These are phyloP conservation scores for Gryllus bimaculatus DNA, from an alignment of 1,140 invertebrate genomes.

Conservation along the genomic window DNA sequence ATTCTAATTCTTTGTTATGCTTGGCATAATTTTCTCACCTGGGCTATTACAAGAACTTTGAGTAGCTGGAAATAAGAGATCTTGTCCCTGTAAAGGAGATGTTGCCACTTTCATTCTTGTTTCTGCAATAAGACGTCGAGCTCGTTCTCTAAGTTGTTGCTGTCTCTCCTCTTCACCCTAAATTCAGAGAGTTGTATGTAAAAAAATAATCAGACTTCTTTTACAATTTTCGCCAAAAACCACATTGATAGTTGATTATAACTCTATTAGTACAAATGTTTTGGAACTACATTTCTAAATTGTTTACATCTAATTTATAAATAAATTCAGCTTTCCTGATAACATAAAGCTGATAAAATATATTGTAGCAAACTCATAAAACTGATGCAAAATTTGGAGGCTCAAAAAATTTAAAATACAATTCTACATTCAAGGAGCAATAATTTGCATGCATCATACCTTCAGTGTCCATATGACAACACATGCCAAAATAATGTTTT, in stretches of 20 bases:
- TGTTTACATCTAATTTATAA: too few species aligned
- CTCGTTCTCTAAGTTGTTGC: conserved; percentile 72
- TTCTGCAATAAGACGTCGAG: conserved; percentile 79
- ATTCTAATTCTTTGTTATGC: neutral
- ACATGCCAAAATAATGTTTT: neutral
- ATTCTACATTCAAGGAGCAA: too few species aligned
- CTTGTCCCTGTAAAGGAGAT: conserved; percentile 24
- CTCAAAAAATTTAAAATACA: too few species aligned
- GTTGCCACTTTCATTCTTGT: conserved; percentile 55
- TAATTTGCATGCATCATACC: neutral
- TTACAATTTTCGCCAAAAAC: neutral
- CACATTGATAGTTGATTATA: neutral
- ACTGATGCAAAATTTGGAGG: too few species aligned
- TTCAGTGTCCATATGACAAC: neutral
- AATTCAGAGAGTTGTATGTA: conserved; percentile 11
- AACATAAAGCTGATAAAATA: too few species aligned
- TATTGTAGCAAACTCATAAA: too few species aligned
- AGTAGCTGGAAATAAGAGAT: neutral
- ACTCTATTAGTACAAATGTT: too few species aligned
- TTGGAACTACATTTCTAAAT: too few species aligned
- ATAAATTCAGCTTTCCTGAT: too few species aligned
- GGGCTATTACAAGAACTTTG: neutral
- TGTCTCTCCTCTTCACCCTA: conserved; percentile 75
- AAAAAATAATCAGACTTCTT: neutral
- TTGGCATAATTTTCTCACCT: neutral